Percentiles rank a stretch among this genome's conserved stretches.
Conservation (phyloP, 2,888 invertebrate genomes). For the Eupelmus urozonus region DNA sequence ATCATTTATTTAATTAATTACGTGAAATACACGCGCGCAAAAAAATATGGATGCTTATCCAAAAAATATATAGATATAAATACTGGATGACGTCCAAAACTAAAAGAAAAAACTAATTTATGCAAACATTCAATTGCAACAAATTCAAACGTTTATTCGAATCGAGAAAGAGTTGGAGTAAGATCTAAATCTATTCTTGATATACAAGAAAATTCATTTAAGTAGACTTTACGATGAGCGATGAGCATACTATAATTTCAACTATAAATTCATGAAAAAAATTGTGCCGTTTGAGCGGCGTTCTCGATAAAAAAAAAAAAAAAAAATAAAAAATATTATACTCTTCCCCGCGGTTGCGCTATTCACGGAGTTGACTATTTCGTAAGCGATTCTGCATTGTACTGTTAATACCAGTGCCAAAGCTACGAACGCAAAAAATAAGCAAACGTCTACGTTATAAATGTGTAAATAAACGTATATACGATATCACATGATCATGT, state of each 20-base stretch:
- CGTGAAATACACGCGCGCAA: no score
- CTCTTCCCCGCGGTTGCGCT: constrained; percentile 25
- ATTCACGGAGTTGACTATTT: constrained; percentile 53
- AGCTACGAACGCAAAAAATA: constrained; percentile 62
- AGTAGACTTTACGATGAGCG: no score
- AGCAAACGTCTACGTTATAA: constrained; percentile 66
- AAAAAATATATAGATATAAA: no score
- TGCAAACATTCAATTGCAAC: no score
- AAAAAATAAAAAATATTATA: constrained; percentile 25
- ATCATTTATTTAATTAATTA: constrained; percentile 2
- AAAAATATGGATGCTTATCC: no score
- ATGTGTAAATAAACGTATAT: constrained; percentile 70
- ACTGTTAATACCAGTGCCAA: constrained; percentile 65
- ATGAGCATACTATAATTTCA: no score
- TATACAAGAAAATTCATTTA: no score
- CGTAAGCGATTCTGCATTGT: constrained; percentile 57
- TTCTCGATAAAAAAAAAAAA: constrained; percentile 8
- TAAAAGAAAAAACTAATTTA: no score
- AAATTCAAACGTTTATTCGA: no score
- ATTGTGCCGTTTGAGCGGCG: constrained; percentile 18
- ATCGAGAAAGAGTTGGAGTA: no score
- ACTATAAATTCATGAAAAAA: constrained; percentile 2
- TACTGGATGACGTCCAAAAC: no score
- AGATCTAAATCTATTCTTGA: no score
- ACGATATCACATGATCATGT: constrained; percentile 43